Evolutionary conservation across 2,113 vertebrate genomes (phyloP).

Genomic region (Lampris incognitus): DNA sequence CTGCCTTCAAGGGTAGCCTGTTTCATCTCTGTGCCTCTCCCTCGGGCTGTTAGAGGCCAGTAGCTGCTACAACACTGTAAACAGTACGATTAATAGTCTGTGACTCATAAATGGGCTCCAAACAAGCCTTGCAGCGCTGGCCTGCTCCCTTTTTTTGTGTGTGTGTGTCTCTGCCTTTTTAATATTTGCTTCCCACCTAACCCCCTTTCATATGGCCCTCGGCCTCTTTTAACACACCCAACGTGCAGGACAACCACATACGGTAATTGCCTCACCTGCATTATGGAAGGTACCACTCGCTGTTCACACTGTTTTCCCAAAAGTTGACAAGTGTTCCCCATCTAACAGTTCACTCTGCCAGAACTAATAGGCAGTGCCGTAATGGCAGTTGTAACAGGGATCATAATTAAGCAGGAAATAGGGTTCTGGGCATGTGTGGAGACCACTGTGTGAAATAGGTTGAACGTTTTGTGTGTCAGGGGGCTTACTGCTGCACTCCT

Average conservation of each 20-base stretch:
- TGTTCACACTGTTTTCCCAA: slow-evolving; percentile 33
- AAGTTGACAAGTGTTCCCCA: slow-evolving; percentile 31
- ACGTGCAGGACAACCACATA: slow-evolving; percentile 35
- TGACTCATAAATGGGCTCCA: slow-evolving; percentile 79
- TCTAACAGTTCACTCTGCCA: slow-evolving; percentile 28
- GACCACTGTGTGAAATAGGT: slow-evolving; percentile 24
- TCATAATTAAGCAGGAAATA: slow-evolving; percentile 21
- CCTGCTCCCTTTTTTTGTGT: slow-evolving; percentile 49
- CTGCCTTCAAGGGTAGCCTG: slow-evolving; percentile 59
- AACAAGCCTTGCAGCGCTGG: slow-evolving; percentile 69
- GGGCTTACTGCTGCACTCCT: background rate
- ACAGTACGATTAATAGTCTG: slow-evolving; percentile 81
- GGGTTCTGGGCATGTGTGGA: background rate
- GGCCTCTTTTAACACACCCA: slow-evolving; percentile 52
- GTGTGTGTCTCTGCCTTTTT: slow-evolving; percentile 52
- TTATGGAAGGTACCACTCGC: slow-evolving; percentile 8
- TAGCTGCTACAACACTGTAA: slow-evolving; percentile 79
- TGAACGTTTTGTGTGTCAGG: slow-evolving; percentile 20
- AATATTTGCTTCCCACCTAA: slow-evolving; percentile 53
- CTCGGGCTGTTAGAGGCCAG: slow-evolving; percentile 64
- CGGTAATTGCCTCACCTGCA: slow-evolving; percentile 50
- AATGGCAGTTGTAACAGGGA: slow-evolving; percentile 20
- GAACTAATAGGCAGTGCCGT: slow-evolving; percentile 25
- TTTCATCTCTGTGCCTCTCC: slow-evolving; percentile 71
- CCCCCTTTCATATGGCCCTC: slow-evolving; percentile 23